Conservation (phyloP, 2,113 vertebrate species). For the Piaya cayana region DNA sequence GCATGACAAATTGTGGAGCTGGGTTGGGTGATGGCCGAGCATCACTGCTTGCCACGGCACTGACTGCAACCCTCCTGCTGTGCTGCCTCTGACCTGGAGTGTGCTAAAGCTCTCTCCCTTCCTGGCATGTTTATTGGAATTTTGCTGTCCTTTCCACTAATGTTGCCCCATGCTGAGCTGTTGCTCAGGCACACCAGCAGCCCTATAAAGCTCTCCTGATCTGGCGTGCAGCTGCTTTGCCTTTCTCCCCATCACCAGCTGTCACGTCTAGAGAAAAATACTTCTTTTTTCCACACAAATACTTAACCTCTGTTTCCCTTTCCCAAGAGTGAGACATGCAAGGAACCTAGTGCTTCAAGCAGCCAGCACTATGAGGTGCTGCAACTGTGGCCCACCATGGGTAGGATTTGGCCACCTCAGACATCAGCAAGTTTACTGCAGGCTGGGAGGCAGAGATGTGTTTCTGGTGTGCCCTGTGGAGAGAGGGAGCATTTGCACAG, state of each 20-base stretch:
- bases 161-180: neutral
- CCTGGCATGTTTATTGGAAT: fast-evolving
- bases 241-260: neutral
- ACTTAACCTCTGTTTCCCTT: neutral
- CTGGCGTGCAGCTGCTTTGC: neutral
- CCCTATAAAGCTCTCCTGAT: neutral
- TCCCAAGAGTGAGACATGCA: neutral
- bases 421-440: neutral
- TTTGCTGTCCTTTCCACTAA: neutral
- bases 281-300: neutral
- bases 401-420: neutral
- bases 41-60: fast-evolving
- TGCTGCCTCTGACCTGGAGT: neutral
- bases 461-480: neutral
- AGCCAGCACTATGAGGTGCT: neutral
- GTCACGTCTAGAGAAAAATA: neutral
- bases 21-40: neutral
- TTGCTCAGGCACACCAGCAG: neutral
- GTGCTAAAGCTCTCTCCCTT: fast-evolving
- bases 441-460: neutral
- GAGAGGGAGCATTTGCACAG: neutral
- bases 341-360: neutral
- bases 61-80: neutral
- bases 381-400: neutral
- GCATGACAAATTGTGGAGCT: neutral